Evolutionary conservation across 1,140 invertebrate species (phyloP).

Genomic region (Drosophila sp.): DNA sequence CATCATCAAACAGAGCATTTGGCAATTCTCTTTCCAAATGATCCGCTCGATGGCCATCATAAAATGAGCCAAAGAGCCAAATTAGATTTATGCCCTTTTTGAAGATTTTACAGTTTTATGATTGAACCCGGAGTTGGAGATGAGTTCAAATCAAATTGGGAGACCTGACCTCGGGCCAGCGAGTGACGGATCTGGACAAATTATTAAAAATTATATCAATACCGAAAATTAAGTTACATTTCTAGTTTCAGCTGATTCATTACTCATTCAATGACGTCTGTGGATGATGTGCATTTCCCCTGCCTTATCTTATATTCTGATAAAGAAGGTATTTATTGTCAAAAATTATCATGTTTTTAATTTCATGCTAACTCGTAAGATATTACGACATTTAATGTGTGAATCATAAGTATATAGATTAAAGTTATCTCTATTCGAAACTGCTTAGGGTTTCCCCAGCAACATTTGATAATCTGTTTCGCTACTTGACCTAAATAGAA

Average conservation of each 20-base stretch:
- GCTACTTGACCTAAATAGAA: background rate
- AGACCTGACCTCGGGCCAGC: slow-evolving; percentile 5
- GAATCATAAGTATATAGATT: slow-evolving; percentile 33
- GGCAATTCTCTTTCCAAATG: slow-evolving; percentile 45
- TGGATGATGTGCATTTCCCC: slow-evolving; percentile 5
- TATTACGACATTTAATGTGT: background rate
- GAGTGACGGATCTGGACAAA: background rate
- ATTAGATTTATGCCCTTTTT: slow-evolving; percentile 73
- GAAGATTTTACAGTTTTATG: slow-evolving; percentile 54
- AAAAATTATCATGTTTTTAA: background rate
- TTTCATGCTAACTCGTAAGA: slow-evolving; percentile 13
- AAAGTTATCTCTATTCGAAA: slow-evolving; percentile 3
- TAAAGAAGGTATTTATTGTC: slow-evolving; percentile 7
- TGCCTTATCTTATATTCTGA: slow-evolving; percentile 14
- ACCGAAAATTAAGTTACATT: background rate
- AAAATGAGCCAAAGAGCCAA: slow-evolving; percentile 65
- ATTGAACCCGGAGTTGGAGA: slow-evolving; percentile 6
- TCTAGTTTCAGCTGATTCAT: slow-evolving; percentile 4
- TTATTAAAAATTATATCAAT: slow-evolving; percentile 1
- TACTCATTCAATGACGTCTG: slow-evolving; percentile 20
- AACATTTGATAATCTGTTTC: background rate
- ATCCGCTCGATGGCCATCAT: slow-evolving; percentile 48
- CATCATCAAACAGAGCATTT: slow-evolving; percentile 37
- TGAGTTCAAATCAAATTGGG: slow-evolving; percentile 44
- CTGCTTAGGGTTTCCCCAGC: slow-evolving; percentile 10